phyloP scores from a whole-genome alignment of 2,888 invertebrate genomes.

The Hyalella azteca region DNA sequence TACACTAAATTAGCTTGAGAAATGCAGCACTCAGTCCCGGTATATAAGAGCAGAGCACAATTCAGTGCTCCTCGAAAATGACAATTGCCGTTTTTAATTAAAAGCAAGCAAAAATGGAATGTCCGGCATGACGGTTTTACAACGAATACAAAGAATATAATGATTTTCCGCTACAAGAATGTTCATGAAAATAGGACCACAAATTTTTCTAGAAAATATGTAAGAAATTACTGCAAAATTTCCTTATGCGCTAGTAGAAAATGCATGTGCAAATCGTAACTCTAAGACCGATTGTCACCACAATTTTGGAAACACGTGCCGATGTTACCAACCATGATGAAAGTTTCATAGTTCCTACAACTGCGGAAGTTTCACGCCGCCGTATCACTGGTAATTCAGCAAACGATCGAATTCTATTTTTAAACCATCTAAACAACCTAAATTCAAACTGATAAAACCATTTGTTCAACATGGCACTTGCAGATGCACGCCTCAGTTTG shows the following conservation, averaged over 20 bases:
- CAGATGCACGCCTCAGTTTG: no score
- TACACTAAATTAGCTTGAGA: background rate
- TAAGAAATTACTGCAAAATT: conserved; percentile 13
- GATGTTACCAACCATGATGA: no score
- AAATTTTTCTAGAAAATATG: background rate
- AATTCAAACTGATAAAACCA: background rate
- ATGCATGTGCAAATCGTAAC: conserved; percentile 14
- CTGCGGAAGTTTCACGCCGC: no score
- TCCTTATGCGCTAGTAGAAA: conserved; percentile 10
- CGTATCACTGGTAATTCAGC: background rate
- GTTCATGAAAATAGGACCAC: background rate
- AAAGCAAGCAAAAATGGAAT: background rate
- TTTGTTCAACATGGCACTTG: background rate
- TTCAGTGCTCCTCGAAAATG: no score
- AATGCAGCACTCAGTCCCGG: background rate
- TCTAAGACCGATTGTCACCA: conserved; percentile 10
- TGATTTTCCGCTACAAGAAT: background rate
- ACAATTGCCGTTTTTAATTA: background rate
- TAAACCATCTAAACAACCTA: background rate
- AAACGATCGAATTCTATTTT: background rate
- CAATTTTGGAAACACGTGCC: background rate
- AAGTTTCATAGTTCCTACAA: no score
- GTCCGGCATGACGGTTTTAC: background rate
- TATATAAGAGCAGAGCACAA: background rate
- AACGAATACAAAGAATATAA: background rate